phyloP scores from a whole-genome alignment of 1,140 invertebrate genomes.

The Tetramorium alpestre region DNA sequence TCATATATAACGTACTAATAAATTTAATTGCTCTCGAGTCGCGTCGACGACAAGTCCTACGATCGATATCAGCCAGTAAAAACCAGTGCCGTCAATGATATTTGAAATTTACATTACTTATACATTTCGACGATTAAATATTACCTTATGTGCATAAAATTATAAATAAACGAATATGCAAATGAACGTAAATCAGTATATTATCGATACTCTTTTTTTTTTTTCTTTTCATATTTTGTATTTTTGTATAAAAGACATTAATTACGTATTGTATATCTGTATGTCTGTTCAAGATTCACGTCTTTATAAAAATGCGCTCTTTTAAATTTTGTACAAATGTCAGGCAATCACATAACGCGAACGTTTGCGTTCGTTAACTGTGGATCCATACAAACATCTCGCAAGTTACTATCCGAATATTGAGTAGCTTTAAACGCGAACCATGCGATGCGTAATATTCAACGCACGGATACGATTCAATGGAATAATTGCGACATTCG shows the following conservation, averaged over 20 bases:
- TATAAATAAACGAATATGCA: not conserved
- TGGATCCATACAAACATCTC: not conserved
- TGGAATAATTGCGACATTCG: constrained; percentile 39
- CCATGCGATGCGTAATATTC: constrained; percentile 4
- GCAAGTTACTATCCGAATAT: not conserved
- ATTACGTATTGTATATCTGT: constrained; percentile 7
- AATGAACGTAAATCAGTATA: not conserved
- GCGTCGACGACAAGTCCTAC: constrained; percentile 14
- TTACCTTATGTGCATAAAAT: not conserved
- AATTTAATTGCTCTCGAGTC: constrained; percentile 26
- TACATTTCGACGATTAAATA: not conserved
- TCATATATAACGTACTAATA: constrained; percentile 47
- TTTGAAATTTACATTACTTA: not conserved
- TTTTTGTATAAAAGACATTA: constrained; percentile 2
- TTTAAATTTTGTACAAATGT: constrained; percentile 28
- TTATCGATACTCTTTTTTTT: not conserved
- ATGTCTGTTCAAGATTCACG: not conserved
- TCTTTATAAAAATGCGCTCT: constrained; percentile 25
- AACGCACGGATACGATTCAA: constrained; percentile 8
- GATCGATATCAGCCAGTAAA: constrained; percentile 1
- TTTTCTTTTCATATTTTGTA: not conserved
- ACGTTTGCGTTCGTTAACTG: not conserved
- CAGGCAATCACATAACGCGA: not conserved
- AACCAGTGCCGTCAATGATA: constrained; percentile 32
- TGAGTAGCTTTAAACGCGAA: not conserved